phyloP scores from a whole-genome alignment of 2,113 vertebrate genomes.

The Cinclus cinclus region DNA sequence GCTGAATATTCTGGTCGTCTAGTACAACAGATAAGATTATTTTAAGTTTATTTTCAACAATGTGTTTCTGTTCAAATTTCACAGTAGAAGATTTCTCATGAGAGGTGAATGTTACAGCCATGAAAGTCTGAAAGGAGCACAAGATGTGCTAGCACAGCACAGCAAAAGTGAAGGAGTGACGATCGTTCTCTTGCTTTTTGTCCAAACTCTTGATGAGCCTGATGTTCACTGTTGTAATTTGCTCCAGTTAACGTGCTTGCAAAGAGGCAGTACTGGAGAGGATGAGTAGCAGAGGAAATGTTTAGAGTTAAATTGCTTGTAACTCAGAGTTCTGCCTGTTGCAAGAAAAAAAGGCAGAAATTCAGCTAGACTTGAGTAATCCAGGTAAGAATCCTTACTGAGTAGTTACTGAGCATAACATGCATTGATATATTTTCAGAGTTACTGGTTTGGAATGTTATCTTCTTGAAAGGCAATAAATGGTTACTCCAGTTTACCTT shows the following conservation, averaged over 20 bases:
- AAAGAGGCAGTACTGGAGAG: background rate
- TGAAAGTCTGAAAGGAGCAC: background rate
- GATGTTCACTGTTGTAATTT: background rate
- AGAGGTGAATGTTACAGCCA: background rate
- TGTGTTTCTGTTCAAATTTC: background rate
- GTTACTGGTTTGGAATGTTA: background rate
- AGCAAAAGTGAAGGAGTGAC: background rate
- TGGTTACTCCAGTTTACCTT: background rate
- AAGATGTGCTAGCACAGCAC: background rate
- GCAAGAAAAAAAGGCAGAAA: background rate
- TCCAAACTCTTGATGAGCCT: background rate
- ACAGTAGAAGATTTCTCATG: background rate
- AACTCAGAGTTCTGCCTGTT: background rate
- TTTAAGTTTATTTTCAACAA: too few relatives aligned
- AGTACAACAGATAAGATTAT: background rate
- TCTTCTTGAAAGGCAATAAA: background rate
- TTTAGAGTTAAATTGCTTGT: background rate
- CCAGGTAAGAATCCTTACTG: background rate
- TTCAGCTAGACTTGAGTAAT: background rate
- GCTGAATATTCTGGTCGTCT: background rate
- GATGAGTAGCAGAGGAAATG: background rate
- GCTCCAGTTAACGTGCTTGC: background rate
- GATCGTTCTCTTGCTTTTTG: background rate
- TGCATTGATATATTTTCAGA: background rate
- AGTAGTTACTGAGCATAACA: background rate